Conservation (phyloP, 2,888 invertebrate genomes). For the Bugula neritina region DNA sequence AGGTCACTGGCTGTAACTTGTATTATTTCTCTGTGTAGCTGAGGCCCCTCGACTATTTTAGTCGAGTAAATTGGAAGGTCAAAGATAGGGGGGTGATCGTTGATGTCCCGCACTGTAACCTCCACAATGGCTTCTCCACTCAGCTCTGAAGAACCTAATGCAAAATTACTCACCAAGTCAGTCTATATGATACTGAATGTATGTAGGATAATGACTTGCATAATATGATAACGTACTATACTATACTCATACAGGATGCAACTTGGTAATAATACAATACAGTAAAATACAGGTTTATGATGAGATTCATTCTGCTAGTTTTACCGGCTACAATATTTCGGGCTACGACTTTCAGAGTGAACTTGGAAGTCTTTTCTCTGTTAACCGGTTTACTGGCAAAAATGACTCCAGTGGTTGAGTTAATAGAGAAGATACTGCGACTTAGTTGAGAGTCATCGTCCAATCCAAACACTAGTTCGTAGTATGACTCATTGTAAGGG, state of each 20-base stretch:
- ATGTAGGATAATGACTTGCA: too few relatives aligned
- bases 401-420: slow-evolving; percentile 66
- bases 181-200: too few relatives aligned
- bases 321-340: slow-evolving; percentile 2
- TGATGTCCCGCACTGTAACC: slow-evolving; percentile 84
- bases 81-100: slow-evolving; percentile 92
- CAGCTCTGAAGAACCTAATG: slow-evolving; percentile 79
- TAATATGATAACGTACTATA: too few relatives aligned
- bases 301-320: too few relatives aligned
- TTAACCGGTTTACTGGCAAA: neutral
- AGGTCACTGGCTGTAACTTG: slow-evolving; percentile 80
- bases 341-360: slow-evolving; percentile 11
- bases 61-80: slow-evolving; percentile 72
- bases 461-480: slow-evolving; percentile 55
- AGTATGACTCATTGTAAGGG: slow-evolving; percentile 82
- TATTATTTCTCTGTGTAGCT: slow-evolving; percentile 74
- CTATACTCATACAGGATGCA: too few relatives aligned
- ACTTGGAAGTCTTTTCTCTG: slow-evolving; percentile 8
- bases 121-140: slow-evolving; percentile 83
- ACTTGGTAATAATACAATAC: too few relatives aligned
- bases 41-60: slow-evolving; percentile 67
- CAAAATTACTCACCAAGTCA: slow-evolving; percentile 30
- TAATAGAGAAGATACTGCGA: slow-evolving; percentile 64
- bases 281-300: too few relatives aligned
- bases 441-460: neutral